Conservation (phyloP, 2,113 vertebrate species). For the chimpanzee (Pan troglodytes) region DNA sequence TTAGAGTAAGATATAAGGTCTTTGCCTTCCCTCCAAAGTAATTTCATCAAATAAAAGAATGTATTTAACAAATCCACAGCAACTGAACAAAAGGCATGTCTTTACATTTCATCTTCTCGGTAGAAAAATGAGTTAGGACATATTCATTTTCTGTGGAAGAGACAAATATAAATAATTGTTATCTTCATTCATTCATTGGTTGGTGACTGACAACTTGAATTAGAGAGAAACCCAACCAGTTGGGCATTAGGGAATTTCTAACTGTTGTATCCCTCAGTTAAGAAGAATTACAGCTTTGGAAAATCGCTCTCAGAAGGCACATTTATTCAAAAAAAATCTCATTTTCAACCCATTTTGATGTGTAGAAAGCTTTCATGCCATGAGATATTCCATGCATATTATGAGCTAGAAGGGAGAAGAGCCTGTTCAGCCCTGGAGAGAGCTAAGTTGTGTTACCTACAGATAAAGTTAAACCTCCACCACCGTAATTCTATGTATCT, state of each 20-base stretch:
- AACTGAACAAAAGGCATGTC: background rate
- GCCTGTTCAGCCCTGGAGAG: background rate
- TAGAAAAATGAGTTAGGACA: background rate
- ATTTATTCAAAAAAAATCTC: background rate
- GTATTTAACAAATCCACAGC: background rate
- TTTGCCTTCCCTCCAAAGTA: background rate
- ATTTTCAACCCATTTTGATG: constrained; percentile 17
- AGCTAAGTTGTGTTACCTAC: background rate
- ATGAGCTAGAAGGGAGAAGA: background rate
- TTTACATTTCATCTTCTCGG: background rate
- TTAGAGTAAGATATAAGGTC: constrained; percentile 9
- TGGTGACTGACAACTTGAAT: constrained; percentile 18
- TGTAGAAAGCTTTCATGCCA: background rate
- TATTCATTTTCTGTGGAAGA: background rate
- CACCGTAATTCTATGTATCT: background rate
- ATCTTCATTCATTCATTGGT: background rate
- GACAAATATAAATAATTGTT: background rate
- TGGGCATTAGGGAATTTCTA: background rate
- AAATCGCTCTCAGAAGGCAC: constrained; percentile 45
- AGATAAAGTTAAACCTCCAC: background rate
- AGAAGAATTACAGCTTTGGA: constrained; percentile 47
- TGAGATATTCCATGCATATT: background rate
- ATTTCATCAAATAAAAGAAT: constrained; percentile 15
- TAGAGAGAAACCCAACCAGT: background rate
- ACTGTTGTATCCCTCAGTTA: background rate